Conservation (phyloP, 2,797 vertebrate species). For the Bucorvus abyssinicus region DNA sequence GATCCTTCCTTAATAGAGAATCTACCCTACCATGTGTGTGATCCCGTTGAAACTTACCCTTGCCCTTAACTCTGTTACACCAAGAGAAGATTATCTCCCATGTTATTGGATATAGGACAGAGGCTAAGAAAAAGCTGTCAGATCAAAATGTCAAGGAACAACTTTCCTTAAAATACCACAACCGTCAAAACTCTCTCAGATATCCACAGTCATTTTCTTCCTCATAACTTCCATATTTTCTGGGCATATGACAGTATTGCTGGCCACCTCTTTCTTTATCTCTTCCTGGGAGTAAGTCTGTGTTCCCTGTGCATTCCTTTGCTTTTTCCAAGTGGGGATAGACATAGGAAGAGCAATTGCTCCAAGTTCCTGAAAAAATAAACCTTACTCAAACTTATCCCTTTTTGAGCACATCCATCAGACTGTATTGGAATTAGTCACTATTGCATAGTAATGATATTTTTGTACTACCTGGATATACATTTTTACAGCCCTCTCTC, state of each 20-base stretch:
- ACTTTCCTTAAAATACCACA: not conserved
- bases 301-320: not conserved
- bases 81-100: not conserved
- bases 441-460: not conserved
- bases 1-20: not conserved
- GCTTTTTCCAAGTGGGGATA: not conserved
- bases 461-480: not conserved
- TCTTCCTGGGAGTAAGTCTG: not conserved
- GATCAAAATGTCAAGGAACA: not conserved
- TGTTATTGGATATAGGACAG: not conserved
- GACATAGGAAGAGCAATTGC: not conserved
- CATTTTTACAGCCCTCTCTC: not conserved
- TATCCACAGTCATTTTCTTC: not conserved
- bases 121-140: not conserved
- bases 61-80: not conserved
- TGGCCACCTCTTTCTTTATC: not conserved
- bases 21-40: accelerated
- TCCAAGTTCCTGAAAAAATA: not conserved
- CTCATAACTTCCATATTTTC: not conserved
- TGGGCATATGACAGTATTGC: not conserved
- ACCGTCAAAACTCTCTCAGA: not conserved
- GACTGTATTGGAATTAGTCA: not conserved
- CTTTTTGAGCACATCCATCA: not conserved
- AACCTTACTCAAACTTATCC: not conserved
- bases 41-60: not conserved